Evolutionary conservation across 2,888 invertebrate genomes (phyloP), one percentile per base, ranked within the genome.

Genomic region (Alloplasta piceator): DNA sequence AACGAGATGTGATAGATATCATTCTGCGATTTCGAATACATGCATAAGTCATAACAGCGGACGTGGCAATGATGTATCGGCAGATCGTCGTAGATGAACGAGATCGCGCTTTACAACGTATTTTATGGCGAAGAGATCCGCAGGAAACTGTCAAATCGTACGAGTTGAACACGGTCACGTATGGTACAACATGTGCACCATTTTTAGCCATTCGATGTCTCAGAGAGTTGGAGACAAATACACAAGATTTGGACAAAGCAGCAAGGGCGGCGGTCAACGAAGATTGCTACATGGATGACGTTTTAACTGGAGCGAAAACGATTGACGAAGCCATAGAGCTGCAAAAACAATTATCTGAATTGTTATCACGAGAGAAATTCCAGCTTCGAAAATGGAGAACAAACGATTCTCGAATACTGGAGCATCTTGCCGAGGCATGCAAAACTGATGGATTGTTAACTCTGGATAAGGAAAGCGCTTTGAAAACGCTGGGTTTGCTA

Each of bases 221-320:
- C 14, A 46, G 60, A 6, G 58, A 74, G 9, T 48, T 74, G 7
- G 56, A 56, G 5, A n/a, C n/a, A n/a, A n/a, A n/a, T n/a, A n/a
- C n/a, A n/a, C n/a, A n/a, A n/a, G n/a, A n/a, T n/a, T n/a, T n/a
- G n/a, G n/a, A n/a, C n/a, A n/a, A 7, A 39, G 79, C 82, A 10
- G 61, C 80, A 48, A 67, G 56, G 6, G 77, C 55, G 6, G n/a
- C 80, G 0, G n/a, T n/a, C n/a, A 46, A 52, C 4, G 39, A 74
- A 12, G 74, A 82, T 43, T 82, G 52, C 46, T 82, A 82, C 10
- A 75, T 80, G 76, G 82, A 82, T 36, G 82, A 82, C 9, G 60
- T 79, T 16, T 46, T 79, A 7, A 78, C 78, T 0, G 78, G 79
- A 56, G 9, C 58, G 1, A 10, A 12, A 7, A 70, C 70, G 9